Percentiles rank a stretch among this genome's conserved stretches.
These are phyloP conservation scores for Brachyistius frenatus DNA, from an alignment of 2,113 vertebrate genomes.

Conservation along the genomic window DNA sequence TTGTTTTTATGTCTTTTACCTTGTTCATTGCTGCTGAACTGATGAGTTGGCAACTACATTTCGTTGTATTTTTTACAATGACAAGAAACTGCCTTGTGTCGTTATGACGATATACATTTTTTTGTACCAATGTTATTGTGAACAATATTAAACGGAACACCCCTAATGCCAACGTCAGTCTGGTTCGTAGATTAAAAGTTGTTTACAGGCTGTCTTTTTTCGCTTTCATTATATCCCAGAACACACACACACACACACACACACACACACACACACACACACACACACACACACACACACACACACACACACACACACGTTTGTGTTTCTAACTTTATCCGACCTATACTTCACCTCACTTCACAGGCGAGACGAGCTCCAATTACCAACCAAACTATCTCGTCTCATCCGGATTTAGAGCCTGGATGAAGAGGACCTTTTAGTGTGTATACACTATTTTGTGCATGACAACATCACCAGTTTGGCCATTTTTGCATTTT, in stretches of 20 bases:
- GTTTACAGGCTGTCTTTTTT: slow-evolving; percentile 24
- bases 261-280: neutral
- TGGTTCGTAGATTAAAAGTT: slow-evolving; percentile 47
- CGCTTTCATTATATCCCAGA: neutral
- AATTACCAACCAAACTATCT: slow-evolving; percentile 52
- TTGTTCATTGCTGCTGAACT: too few species aligned
- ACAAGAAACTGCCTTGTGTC: too few species aligned
- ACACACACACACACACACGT: neutral
- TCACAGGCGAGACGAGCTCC: slow-evolving; percentile 33
- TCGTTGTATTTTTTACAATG: too few species aligned
- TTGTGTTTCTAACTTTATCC: neutral
- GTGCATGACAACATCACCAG: neutral
- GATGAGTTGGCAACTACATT: too few species aligned
- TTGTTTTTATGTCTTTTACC: too few species aligned
- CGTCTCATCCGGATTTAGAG: slow-evolving; percentile 44
- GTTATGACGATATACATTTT: too few species aligned
- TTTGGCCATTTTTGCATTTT: neutral
- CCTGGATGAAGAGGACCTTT: slow-evolving; percentile 17
- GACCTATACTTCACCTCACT: slow-evolving; percentile 35
- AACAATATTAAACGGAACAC: too few species aligned
- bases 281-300: neutral
- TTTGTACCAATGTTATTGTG: too few species aligned
- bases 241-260: slow-evolving; percentile 17
- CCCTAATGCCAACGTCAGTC: slow-evolving; percentile 19
- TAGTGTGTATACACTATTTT: neutral